These are phyloP conservation scores for Hylomyscus alleni DNA, from an alignment of 2,797 vertebrate genomes.

Conservation along the genomic window DNA sequence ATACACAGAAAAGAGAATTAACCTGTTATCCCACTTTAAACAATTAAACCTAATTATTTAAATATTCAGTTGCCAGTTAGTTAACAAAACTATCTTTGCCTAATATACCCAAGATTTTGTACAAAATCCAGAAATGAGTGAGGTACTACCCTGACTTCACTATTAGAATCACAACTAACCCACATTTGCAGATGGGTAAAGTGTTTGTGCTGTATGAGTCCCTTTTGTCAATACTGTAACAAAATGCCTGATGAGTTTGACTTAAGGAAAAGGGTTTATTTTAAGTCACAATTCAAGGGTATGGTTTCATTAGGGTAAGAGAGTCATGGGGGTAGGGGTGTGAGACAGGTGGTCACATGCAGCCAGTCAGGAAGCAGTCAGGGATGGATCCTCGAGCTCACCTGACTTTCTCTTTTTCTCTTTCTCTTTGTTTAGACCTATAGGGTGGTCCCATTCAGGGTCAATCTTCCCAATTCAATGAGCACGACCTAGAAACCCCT, in stretches of 20 bases:
- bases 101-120: conserved; percentile 10
- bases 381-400: neutral
- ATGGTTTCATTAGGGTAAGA: neutral
- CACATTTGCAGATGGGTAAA: neutral
- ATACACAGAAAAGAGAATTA: conserved; percentile 38
- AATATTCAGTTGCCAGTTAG: neutral
- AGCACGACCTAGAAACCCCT: neutral
- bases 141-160: neutral
- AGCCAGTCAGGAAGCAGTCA: neutral
- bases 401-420: neutral
- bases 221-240: neutral
- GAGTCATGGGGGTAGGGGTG: neutral
- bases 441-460: neutral
- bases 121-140: neutral
- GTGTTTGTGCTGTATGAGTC: neutral
- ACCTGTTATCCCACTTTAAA: conserved; percentile 26
- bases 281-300: neutral
- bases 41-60: conserved; percentile 55
- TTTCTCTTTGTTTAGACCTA: neutral
- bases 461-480: neutral
- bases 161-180: neutral
- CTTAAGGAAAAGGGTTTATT: neutral
- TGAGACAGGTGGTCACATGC: neutral
- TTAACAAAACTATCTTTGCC: conserved; percentile 25
- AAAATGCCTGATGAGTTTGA: neutral